phyloP scores from a whole-genome alignment of 35 echinoderm and acorn worm genomes.

The Amphiura filiformis region DNA sequence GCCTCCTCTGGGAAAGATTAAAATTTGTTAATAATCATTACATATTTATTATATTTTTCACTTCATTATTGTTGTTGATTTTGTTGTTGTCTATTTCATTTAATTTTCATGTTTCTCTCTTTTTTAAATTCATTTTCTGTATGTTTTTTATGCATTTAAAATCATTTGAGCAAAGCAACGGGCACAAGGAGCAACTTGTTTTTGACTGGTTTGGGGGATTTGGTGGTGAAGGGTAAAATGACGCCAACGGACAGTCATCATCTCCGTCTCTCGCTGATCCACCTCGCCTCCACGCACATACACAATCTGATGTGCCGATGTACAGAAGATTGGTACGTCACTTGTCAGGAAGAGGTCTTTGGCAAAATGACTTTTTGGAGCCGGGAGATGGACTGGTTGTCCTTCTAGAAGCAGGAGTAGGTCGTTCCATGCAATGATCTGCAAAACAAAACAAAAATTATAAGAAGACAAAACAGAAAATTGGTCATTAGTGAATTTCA shows the following conservation, averaged over 20 bases:
- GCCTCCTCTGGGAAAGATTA: no score
- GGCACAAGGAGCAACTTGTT: not conserved
- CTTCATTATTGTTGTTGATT: no score
- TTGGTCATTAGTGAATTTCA: no score
- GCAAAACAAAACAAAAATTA: not conserved
- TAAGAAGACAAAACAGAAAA: no score
- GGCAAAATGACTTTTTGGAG: constrained; percentile 37
- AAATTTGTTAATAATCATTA: no score
- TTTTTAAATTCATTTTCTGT: no score
- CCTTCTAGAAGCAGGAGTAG: constrained; percentile 42
- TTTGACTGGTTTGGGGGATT: not conserved
- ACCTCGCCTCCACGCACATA: constrained; percentile 14
- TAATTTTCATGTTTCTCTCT: no score
- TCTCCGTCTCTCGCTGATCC: constrained; percentile 42
- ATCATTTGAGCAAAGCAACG: constrained; percentile 3
- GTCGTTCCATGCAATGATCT: constrained; percentile 47
- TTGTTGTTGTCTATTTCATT: no score
- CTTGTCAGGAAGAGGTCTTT: constrained; percentile 14
- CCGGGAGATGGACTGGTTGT: constrained; percentile 20
- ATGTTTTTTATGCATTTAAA: no score
- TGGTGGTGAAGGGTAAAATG: not conserved
- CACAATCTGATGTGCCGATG: constrained; percentile 21
- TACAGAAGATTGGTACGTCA: constrained; percentile 31
- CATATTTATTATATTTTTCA: no score
- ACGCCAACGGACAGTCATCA: constrained; percentile 38